Conservation (phyloP, 2,888 invertebrate species). For the Sesia bembeciformis region DNA sequence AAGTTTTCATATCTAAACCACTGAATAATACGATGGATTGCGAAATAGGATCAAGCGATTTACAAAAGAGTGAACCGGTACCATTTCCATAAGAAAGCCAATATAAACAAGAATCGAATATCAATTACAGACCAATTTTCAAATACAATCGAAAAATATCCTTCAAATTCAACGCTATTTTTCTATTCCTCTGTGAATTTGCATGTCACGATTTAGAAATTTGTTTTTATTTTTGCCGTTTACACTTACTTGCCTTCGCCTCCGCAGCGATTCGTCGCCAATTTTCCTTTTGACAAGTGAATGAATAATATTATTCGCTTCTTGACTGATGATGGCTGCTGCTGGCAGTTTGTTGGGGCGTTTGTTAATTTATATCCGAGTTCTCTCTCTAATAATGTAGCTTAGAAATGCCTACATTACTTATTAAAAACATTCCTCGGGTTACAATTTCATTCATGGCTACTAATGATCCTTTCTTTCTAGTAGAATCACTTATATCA, state of each 20-base stretch:
- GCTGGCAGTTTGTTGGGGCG: conserved; percentile 30
- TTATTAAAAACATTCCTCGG: not conserved
- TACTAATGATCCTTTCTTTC: too few species aligned
- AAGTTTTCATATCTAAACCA: conserved; percentile 26
- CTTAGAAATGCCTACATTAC: not conserved
- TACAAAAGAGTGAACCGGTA: too few species aligned
- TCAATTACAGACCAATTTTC: conserved; percentile 5
- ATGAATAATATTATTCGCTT: conserved; percentile 54
- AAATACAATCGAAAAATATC: not conserved
- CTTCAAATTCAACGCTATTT: conserved; percentile 1
- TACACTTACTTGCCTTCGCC: conserved; percentile 13
- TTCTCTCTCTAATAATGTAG: not conserved
- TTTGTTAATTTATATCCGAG: conserved; percentile 22
- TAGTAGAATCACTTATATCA: too few species aligned
- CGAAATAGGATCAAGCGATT: not conserved
- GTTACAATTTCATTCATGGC: too few species aligned
- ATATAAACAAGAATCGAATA: conserved; percentile 1
- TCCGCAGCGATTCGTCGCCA: conserved; percentile 35
- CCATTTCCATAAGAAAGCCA: too few species aligned
- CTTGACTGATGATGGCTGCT: conserved; percentile 32
- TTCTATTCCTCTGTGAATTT: conserved; percentile 3
- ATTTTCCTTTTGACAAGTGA: conserved; percentile 58
- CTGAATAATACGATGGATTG: not conserved
- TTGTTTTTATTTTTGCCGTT: conserved; percentile 20
- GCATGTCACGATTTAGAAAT: conserved; percentile 17